Evolutionary conservation across 2,113 vertebrate genomes (phyloP).

Genomic region (Ciconia maguari): DNA sequence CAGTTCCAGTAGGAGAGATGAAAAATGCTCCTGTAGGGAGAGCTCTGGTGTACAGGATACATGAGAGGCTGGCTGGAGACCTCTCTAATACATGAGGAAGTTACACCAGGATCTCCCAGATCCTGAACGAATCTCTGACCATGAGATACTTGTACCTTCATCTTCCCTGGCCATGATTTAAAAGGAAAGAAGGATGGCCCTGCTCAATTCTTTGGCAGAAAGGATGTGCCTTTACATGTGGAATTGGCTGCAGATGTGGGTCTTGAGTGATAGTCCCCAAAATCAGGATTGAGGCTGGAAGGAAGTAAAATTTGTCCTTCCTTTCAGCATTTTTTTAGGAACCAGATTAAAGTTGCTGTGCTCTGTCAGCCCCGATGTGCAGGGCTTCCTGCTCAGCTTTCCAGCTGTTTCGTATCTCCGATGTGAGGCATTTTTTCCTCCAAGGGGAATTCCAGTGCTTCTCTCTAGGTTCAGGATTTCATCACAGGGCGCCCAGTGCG

Average conservation of each 20-base stretch:
- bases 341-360: not conserved
- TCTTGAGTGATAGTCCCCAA: not conserved
- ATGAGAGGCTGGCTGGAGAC: not conserved
- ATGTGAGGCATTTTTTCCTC: not conserved
- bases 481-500: accelerated
- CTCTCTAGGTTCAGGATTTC: slow-evolving; percentile 35
- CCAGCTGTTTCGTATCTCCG: slow-evolving; percentile 24
- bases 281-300: not conserved
- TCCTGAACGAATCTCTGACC: not conserved
- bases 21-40: not conserved
- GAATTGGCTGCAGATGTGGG: not conserved
- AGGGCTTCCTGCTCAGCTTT: slow-evolving; percentile 9
- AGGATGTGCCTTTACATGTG: not conserved
- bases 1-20: not conserved
- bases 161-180: not conserved
- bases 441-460: slow-evolving; percentile 36
- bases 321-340: not conserved
- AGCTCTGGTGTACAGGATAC: not conserved
- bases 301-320: not conserved
- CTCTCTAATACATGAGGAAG: not conserved
- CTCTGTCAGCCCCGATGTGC: not conserved
- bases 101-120: not conserved
- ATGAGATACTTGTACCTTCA: not conserved
- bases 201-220: not conserved
- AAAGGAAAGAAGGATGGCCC: not conserved